Evolutionary conservation across 2,797 vertebrate genomes (phyloP).

Genomic region (Harpagifer antarcticus): DNA sequence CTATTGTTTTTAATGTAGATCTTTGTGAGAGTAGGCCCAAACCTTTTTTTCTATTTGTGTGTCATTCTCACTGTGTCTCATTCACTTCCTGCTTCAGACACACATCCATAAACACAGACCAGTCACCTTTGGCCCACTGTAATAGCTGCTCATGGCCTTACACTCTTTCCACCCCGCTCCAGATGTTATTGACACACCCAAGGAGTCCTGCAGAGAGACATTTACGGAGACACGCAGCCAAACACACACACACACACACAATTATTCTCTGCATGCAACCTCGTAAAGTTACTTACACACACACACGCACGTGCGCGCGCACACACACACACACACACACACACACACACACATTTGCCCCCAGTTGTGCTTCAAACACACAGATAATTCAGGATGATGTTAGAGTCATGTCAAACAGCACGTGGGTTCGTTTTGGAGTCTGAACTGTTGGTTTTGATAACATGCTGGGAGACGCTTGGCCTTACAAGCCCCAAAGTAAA

Average conservation of each 20-base stretch:
- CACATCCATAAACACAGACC: conserved; percentile 3
- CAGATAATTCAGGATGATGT: conserved; percentile 26
- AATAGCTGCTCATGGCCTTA: conserved; percentile 64
- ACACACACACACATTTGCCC: conserved; percentile 25
- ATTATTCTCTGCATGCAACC: too few relatives aligned
- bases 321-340: conserved; percentile 12
- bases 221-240: conserved; percentile 48
- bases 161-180: conserved; percentile 57
- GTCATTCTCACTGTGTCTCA: neutral
- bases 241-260: conserved; percentile 17
- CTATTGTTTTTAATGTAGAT: conserved; percentile 8
- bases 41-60: conserved; percentile 1
- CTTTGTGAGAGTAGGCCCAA: neutral
- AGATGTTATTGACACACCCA: conserved; percentile 72
- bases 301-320: too few relatives aligned
- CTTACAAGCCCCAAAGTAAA: neutral
- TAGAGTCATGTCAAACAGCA: conserved; percentile 16
- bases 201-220: conserved; percentile 44
- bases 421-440: conserved; percentile 31
- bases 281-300: conserved; percentile 2
- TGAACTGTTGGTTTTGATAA: neutral
- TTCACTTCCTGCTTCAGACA: neutral
- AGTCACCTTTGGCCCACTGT: conserved; percentile 69
- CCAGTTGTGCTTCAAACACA: conserved; percentile 37
- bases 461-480: neutral